phyloP scores from a whole-genome alignment of 1,140 invertebrate genomes.

The Parasteatoda tepidariorum region DNA sequence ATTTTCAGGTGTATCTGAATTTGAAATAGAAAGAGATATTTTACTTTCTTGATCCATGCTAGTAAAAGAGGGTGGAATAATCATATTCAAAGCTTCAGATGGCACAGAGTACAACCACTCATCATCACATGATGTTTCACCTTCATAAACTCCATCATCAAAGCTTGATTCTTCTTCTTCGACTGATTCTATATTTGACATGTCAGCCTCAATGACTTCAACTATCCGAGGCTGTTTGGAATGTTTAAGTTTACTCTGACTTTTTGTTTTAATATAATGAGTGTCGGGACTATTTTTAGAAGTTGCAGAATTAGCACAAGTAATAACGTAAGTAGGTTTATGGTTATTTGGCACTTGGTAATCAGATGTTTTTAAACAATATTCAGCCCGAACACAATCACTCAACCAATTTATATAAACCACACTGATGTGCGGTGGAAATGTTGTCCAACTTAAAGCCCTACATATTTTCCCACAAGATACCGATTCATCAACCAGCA shows the following conservation, averaged over 20 bases:
- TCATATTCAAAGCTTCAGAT: background rate
- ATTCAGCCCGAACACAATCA: constrained; percentile 10
- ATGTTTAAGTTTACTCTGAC: background rate
- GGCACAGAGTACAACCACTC: background rate
- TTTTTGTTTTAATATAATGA: background rate
- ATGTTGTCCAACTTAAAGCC: background rate
- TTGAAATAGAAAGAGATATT: background rate
- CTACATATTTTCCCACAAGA: background rate
- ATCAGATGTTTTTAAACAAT: background rate
- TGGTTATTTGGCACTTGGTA: constrained; percentile 4
- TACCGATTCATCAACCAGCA: constrained; percentile 31
- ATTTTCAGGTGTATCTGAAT: background rate
- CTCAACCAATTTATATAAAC: constrained; percentile 18
- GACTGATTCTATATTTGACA: background rate
- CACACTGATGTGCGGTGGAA: background rate
- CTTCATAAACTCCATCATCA: constrained; percentile 42
- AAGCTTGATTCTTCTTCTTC: background rate
- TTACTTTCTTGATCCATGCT: background rate
- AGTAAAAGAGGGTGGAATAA: background rate
- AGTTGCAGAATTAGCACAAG: background rate
- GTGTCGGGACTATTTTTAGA: background rate
- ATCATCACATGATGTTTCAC: constrained; percentile 40
- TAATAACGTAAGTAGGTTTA: background rate
- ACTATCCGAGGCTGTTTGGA: background rate
- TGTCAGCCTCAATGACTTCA: background rate